Conservation (phyloP, 2,888 invertebrate genomes). For the Liodrosophila aerea region DNA sequence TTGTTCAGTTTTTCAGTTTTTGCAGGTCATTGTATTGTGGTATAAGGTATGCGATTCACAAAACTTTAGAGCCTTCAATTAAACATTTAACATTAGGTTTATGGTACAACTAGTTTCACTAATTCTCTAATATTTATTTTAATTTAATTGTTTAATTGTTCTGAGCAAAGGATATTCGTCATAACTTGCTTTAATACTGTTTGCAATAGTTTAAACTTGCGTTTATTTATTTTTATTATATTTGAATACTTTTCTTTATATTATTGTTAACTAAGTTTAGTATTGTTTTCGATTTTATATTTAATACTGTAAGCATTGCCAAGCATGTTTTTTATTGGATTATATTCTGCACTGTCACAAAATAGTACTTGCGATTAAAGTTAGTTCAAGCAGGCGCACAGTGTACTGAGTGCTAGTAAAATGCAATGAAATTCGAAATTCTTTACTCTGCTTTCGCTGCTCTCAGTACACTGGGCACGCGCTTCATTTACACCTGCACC, state of each 20-base stretch:
- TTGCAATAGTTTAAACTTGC: slow-evolving; percentile 40
- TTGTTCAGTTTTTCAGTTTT: slow-evolving; percentile 33
- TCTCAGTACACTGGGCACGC: slow-evolving; percentile 12
- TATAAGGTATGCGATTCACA: slow-evolving; percentile 47
- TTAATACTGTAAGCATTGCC: slow-evolving; percentile 57
- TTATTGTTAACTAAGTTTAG: slow-evolving; percentile 25
- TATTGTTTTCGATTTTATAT: slow-evolving; percentile 10
- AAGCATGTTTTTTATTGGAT: slow-evolving; percentile 54
- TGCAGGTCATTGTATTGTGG: slow-evolving; percentile 55
- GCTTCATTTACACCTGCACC: slow-evolving; percentile 65
- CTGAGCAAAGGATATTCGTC: slow-evolving; percentile 44
- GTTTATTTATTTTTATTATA: slow-evolving; percentile 18
- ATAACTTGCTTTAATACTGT: slow-evolving; percentile 44
- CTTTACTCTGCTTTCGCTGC: slow-evolving; percentile 7
- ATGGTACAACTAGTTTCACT: slow-evolving; percentile 27
- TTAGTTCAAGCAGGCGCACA: slow-evolving; percentile 37
- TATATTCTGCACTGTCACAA: slow-evolving; percentile 27
- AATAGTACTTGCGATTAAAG: slow-evolving; percentile 27
- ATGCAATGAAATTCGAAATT: slow-evolving; percentile 21
- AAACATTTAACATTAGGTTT: slow-evolving; percentile 27
- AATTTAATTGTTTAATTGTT: slow-evolving; percentile 7
- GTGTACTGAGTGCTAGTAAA: slow-evolving; percentile 34
- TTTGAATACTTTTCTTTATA: slow-evolving; percentile 3
- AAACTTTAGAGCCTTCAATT: slow-evolving; percentile 33
- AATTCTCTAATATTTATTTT: slow-evolving; percentile 7